These are phyloP conservation scores for Lasioglossum marginatum DNA, from an alignment of 2,888 invertebrate genomes.

Conservation along the genomic window DNA sequence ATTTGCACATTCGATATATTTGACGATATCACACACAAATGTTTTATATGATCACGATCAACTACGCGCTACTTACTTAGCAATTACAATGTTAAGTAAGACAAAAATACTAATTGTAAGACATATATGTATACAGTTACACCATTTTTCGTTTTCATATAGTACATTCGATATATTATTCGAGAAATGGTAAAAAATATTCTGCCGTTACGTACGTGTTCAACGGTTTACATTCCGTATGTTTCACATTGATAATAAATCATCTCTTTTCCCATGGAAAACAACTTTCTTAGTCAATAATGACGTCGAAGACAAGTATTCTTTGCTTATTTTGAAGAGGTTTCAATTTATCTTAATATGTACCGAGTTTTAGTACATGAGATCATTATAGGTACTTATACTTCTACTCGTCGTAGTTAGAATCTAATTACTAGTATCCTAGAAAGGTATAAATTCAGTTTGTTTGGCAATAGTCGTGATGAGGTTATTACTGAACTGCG, in stretches of 20 bases:
- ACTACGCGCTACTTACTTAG: constrained; percentile 7
- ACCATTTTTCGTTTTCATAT: constrained; percentile 3
- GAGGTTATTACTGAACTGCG: neutral
- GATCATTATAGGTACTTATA: constrained; percentile 47
- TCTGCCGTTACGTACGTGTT: neutral
- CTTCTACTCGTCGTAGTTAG: constrained; percentile 3
- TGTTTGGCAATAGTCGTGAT: constrained; percentile 31
- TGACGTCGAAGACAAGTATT: neutral
- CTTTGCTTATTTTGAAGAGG: neutral
- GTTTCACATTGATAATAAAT: neutral
- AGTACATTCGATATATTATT: constrained; percentile 8
- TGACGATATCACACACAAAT: constrained; percentile 42
- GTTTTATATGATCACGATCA: constrained; percentile 21
- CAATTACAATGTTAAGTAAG: constrained; percentile 44
- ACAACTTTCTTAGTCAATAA: constrained; percentile 12
- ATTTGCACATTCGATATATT: constrained; percentile 12
- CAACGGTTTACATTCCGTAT: neutral
- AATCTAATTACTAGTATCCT: constrained; percentile 2
- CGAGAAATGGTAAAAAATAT: constrained; percentile 16
- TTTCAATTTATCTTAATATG: neutral
- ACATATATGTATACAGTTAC: constrained; percentile 24
- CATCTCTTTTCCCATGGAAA: neutral
- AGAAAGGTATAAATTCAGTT: constrained; percentile 6
- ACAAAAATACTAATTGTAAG: constrained; percentile 19
- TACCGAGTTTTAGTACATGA: constrained; percentile 31